These are phyloP conservation scores for Aphrocallistes beatrix DNA, from an alignment of 37 sponge, comb jelly and placozoan species.

Conservation along the genomic window DNA sequence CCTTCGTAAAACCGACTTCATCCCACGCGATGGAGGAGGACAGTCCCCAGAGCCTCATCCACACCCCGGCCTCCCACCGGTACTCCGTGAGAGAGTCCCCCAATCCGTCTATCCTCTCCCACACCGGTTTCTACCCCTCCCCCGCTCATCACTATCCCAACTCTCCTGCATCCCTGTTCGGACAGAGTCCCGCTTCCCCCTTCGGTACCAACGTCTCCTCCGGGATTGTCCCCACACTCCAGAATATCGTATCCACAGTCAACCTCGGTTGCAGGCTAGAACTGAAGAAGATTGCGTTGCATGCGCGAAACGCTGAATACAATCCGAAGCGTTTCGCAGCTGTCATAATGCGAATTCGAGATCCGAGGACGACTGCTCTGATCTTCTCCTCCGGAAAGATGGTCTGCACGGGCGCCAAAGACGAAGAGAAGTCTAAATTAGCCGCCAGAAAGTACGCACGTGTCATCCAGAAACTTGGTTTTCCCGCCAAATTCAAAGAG, in stretches of 20 bases:
- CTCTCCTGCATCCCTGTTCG: not conserved
- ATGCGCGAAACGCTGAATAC: slow-evolving; percentile 97
- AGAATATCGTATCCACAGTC: slow-evolving; percentile 98
- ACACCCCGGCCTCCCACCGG: not conserved
- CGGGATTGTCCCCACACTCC: slow-evolving; percentile 62
- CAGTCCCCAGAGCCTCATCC: not conserved
- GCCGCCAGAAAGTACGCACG: slow-evolving; percentile 98
- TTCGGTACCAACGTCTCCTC: slow-evolving; percentile 11
- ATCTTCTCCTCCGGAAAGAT: slow-evolving; percentile 98
- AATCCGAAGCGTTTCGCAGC: slow-evolving; percentile 99
- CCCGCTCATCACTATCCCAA: not conserved
- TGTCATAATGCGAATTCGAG: slow-evolving; percentile 97
- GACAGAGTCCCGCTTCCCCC: slow-evolving; percentile 8
- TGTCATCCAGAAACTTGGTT: slow-evolving; percentile 95
- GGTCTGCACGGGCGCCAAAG: slow-evolving; percentile 99
- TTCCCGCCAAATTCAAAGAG: slow-evolving; percentile 86
- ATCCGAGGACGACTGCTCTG: slow-evolving; percentile 94
- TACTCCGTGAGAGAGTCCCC: not conserved
- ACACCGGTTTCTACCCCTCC: not conserved
- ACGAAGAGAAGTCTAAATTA: slow-evolving; percentile 81
- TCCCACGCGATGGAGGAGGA: not conserved
- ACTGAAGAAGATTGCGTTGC: slow-evolving; percentile 88
- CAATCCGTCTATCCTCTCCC: no score
- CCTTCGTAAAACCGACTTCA: not conserved
- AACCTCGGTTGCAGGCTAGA: slow-evolving; percentile 85